phyloP scores from a whole-genome alignment of 2,113 vertebrate genomes.

The Gasterosteus aculeatus region DNA sequence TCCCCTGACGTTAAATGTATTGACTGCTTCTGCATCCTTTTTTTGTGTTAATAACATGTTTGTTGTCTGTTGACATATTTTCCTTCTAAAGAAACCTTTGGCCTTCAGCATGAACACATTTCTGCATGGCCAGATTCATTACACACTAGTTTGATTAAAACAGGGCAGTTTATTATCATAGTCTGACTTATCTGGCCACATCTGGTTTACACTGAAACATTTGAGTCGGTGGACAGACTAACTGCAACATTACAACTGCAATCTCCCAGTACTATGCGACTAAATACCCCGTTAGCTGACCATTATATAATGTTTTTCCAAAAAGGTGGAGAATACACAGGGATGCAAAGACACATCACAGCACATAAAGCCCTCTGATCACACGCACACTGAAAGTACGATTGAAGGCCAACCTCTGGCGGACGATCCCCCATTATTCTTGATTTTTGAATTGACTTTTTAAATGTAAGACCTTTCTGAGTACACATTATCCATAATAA shows the following conservation, averaged over 20 bases:
- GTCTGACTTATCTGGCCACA: not conserved
- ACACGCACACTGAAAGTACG: not conserved
- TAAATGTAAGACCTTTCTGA: not conserved
- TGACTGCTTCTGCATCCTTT: not conserved
- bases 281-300: not conserved
- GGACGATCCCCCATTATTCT: slow-evolving; percentile 2
- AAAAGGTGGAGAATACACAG: not conserved
- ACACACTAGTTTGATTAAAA: slow-evolving; percentile 2
- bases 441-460: not conserved
- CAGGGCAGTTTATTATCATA: not conserved
- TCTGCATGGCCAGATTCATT: slow-evolving; percentile 10
- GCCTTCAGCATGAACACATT: slow-evolving; percentile 7
- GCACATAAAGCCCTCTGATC: not conserved
- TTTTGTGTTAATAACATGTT: not conserved
- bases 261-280: not conserved
- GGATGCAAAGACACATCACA: not conserved
- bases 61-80: slow-evolving; percentile 7
- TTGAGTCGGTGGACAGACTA: not conserved
- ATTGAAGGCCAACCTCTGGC: slow-evolving; percentile 5
- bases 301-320: not conserved
- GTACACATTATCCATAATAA: not conserved
- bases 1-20: not conserved
- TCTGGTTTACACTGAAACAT: not conserved
- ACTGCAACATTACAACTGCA: not conserved
- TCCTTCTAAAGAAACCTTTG: not conserved